Conservation (phyloP, 2,888 invertebrate species). For the Plutella xylostella region DNA sequence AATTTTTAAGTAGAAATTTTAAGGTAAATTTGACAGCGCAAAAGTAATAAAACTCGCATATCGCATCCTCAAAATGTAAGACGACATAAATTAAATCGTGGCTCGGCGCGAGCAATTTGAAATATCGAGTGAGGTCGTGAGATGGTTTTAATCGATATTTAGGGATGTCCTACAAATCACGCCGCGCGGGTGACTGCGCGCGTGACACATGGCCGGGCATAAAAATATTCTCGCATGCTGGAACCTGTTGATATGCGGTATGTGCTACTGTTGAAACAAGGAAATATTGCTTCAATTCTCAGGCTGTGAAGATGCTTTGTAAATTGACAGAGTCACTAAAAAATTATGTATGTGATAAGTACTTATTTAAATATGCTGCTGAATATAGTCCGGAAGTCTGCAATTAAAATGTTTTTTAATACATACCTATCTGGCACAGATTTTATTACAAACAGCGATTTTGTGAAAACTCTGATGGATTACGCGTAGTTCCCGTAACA, state of each 20-base stretch:
- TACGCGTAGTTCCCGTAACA: too few relatives aligned
- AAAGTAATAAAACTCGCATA: constrained; percentile 35
- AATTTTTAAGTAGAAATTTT: constrained; percentile 4
- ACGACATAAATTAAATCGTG: constrained; percentile 35
- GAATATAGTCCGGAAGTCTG: too few relatives aligned
- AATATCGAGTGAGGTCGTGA: constrained; percentile 28
- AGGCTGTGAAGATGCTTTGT: too few relatives aligned
- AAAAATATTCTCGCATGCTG: constrained; percentile 46
- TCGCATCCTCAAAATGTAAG: constrained; percentile 30
- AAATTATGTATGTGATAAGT: too few relatives aligned
- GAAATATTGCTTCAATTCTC: too few relatives aligned
- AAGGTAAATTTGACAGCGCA: constrained; percentile 6
- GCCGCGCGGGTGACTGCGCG: constrained; percentile 21
- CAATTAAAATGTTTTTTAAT: too few relatives aligned
- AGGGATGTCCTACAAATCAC: constrained; percentile 24
- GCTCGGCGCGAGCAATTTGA: constrained; percentile 25
- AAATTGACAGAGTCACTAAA: too few relatives aligned
- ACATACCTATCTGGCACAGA: too few relatives aligned
- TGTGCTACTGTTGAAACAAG: too few relatives aligned
- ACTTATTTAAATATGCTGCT: too few relatives aligned
- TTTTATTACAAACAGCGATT: too few relatives aligned
- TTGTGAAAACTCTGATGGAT: too few relatives aligned
- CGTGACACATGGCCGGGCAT: constrained; percentile 58
- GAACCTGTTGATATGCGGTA: constrained; percentile 54
- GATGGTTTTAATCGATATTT: constrained; percentile 34